Evolutionary conservation across 2,113 vertebrate species (phyloP).

Genomic region (Rhabdomys dilectus): DNA sequence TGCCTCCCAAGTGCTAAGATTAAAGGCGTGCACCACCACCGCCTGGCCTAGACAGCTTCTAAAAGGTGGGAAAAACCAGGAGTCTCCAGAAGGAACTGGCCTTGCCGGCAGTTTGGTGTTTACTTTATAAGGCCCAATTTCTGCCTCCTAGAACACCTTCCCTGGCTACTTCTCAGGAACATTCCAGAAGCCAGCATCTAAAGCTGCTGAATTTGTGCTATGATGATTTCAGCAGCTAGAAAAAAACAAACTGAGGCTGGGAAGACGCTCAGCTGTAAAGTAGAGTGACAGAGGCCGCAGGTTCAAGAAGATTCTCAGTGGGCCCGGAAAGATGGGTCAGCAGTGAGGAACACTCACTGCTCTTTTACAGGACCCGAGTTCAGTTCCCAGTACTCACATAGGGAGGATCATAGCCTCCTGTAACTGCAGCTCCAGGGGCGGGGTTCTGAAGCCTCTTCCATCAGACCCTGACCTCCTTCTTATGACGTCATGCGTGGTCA

Average conservation of each 20-base stretch:
- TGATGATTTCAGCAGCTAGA: fast-evolving
- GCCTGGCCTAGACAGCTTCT: not conserved
- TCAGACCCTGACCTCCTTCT: not conserved
- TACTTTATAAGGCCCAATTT: not conserved
- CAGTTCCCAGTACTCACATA: not conserved
- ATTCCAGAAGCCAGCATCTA: fast-evolving
- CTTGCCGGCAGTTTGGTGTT: not conserved
- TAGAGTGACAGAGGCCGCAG: not conserved
- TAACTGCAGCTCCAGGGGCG: not conserved
- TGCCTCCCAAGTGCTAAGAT: too few relatives aligned
- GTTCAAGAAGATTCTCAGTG: not conserved
- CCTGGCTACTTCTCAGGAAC: not conserved
- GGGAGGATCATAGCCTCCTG: not conserved
- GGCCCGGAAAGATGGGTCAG: not conserved
- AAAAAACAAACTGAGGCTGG: not conserved
- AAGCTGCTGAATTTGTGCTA: not conserved
- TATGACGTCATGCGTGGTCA: fast-evolving
- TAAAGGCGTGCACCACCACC: too few relatives aligned
- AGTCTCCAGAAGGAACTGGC: not conserved
- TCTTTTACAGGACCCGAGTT: not conserved
- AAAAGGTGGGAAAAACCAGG: not conserved
- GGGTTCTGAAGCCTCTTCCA: not conserved
- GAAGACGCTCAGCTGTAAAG: not conserved
- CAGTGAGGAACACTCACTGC: not conserved
- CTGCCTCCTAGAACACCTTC: not conserved